Evolutionary conservation across 2,797 vertebrate genomes (phyloP).

Genomic region (Rhabdomys pumilio): DNA sequence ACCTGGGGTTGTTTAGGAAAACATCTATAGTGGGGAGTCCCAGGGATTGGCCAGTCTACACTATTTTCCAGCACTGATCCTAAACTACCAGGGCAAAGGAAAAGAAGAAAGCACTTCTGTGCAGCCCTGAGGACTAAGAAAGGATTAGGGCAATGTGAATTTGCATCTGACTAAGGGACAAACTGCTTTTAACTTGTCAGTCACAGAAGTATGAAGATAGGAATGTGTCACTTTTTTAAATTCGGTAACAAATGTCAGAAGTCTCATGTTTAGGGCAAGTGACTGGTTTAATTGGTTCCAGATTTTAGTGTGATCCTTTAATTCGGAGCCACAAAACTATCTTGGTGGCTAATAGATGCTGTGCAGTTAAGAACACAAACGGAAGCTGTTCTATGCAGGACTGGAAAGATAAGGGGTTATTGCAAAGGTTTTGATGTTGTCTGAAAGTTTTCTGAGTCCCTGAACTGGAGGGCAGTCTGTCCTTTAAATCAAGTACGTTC

Average conservation of each 20-base stretch:
- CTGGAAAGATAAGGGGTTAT: neutral
- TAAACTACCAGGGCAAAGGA: neutral
- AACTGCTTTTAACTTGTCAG: neutral
- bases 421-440: neutral
- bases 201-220: neutral
- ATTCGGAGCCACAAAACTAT: neutral
- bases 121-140: neutral
- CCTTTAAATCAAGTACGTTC: conserved; percentile 65
- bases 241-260: neutral
- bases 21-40: neutral
- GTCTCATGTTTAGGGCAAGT: neutral
- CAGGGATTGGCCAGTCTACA: neutral
- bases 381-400: neutral
- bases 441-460: conserved; percentile 9
- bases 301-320: neutral
- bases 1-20: neutral
- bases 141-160: neutral
- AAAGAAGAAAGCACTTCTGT: neutral
- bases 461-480: conserved; percentile 51
- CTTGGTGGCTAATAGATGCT: neutral
- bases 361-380: neutral
- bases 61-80: neutral
- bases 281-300: neutral
- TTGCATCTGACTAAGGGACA: neutral
- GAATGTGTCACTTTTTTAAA: neutral